Evolutionary conservation across 1,140 invertebrate genomes (phyloP), one percentile per base, ranked within the genome.

Genomic region (Streblospio benedicti): DNA sequence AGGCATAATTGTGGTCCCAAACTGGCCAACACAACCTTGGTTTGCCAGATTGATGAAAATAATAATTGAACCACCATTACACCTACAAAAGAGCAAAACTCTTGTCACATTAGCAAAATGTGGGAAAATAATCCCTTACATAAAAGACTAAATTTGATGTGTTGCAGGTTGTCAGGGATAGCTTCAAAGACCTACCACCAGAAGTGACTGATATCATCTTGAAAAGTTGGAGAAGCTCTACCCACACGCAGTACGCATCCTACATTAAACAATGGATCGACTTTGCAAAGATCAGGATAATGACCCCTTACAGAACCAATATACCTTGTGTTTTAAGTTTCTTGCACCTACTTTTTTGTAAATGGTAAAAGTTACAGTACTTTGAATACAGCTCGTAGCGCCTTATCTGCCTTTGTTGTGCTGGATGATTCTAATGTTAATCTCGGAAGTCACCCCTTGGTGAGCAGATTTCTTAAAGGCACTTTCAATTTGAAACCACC

Each of bases 1-100:
- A 60, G 27, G 2, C 18, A 62, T 14, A 2, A 62, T 1, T 35
- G 62, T 2, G 35, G n/a, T 4, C 63, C 63, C 23, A 16, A 59
- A 6, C 62, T 55, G 63, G 27, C 59, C 20, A 65, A 49, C 12
- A 59, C 61, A 43, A 20, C 32, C n/a, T 5, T 62, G 60, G 60
- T 61, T 53, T 53, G 16, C 51, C 5, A 31, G 9, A 9, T 30
- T 53, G 12, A 9, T 20, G 9, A 5, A 31, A 9, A 20, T 53
- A 30, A 14, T 27, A 4, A 53, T 30, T 16, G 51, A 53, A 30
- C 5, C 6, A 56, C 35, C 38, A 12, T 18, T 33, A 12, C n/a
- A 5, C 14, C 9, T 9, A 45, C 9, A n/a, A 5, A 5, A 38
- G 9, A 38, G 9, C n/a, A 38, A 38, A 38, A 9, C 9, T 38